phyloP scores from a whole-genome alignment of 2,888 invertebrate genomes.

The Eristalinus sepulchralis region DNA sequence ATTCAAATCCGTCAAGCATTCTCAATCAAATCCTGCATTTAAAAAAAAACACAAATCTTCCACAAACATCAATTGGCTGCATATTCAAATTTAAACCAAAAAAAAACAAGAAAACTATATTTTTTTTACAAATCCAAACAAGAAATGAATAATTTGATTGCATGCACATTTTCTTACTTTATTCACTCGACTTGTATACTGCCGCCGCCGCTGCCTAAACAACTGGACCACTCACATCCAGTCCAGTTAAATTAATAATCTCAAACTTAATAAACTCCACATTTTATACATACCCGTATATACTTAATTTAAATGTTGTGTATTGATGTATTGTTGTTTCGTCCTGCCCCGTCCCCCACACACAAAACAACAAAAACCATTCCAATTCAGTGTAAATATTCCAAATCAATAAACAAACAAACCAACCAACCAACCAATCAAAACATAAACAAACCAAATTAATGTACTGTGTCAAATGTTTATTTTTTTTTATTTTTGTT shows the following conservation, averaged over 20 bases:
- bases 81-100: background rate
- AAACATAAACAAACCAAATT: background rate
- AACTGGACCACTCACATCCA: constrained; percentile 24
- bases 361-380: constrained; percentile 31
- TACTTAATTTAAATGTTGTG: constrained; percentile 46
- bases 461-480: constrained; percentile 40
- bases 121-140: constrained; percentile 11
- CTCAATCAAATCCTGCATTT: constrained; percentile 22
- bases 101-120: background rate
- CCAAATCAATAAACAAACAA: constrained; percentile 23
- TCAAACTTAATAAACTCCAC: constrained; percentile 19
- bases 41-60: background rate
- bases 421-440: background rate
- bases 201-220: constrained; percentile 28
- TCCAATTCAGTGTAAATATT: constrained; percentile 66
- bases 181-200: constrained; percentile 25
- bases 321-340: constrained; percentile 64
- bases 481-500: constrained; percentile 19
- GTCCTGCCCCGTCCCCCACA: constrained; percentile 34
- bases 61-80: background rate
- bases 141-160: constrained; percentile 35
- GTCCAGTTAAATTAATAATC: constrained; percentile 13
- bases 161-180: constrained; percentile 42
- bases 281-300: background rate
- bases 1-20: background rate